phyloP scores from a whole-genome alignment of 2,888 invertebrate genomes.

The Halocaridina rubra region DNA sequence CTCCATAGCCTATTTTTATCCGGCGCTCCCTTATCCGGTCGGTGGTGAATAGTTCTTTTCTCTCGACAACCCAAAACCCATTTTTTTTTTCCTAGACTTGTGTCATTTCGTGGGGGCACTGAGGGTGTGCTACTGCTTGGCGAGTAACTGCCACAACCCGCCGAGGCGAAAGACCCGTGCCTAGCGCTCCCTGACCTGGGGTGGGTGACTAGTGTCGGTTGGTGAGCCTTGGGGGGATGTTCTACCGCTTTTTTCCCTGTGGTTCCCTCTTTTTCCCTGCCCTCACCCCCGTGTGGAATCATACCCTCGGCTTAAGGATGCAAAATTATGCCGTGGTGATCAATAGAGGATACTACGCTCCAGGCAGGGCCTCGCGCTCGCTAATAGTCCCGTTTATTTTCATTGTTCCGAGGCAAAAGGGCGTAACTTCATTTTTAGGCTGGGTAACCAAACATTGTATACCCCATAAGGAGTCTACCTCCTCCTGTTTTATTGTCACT shows the following conservation, averaged over 20 bases:
- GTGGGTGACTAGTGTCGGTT: too few relatives aligned
- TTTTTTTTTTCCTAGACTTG: neutral
- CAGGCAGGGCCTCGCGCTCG: slow-evolving; percentile 56
- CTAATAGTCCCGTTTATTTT: slow-evolving; percentile 64
- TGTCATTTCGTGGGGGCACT: neutral
- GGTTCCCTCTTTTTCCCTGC: slow-evolving; percentile 25
- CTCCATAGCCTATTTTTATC: neutral
- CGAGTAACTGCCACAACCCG: slow-evolving; percentile 25
- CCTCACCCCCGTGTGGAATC: slow-evolving; percentile 53
- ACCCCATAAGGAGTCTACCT: neutral
- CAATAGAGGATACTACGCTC: slow-evolving; percentile 63
- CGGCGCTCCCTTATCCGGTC: neutral
- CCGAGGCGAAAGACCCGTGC: slow-evolving; percentile 15
- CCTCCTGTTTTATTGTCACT: neutral
- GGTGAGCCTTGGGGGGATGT: neutral
- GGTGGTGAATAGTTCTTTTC: neutral
- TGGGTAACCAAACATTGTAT: neutral
- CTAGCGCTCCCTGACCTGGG: neutral
- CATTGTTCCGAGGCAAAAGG: slow-evolving; percentile 62
- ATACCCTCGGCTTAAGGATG: slow-evolving; percentile 63
- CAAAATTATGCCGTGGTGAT: slow-evolving; percentile 64
- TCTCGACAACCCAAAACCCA: neutral
- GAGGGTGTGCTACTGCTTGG: slow-evolving; percentile 9
- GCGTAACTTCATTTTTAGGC: slow-evolving; percentile 50
- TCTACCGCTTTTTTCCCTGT: slow-evolving; percentile 24